Evolutionary conservation across 2,797 vertebrate genomes (phyloP).

Genomic region (Staurois parvus): DNA sequence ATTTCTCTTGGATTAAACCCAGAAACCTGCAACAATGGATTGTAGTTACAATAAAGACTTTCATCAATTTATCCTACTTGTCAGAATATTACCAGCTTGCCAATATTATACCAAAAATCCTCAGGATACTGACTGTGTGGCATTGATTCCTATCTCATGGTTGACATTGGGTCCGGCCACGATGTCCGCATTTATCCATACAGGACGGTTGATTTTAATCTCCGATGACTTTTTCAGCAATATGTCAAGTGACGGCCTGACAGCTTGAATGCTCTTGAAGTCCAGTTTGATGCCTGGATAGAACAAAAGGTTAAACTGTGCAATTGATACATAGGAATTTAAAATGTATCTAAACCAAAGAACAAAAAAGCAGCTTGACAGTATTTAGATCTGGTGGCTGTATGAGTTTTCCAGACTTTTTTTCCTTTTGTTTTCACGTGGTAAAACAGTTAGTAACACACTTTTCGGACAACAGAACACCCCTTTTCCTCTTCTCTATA

Average conservation of each 20-base stretch:
- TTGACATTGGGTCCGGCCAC: constrained; percentile 81
- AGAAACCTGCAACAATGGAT: constrained; percentile 76
- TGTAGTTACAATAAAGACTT: neutral
- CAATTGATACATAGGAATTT: neutral
- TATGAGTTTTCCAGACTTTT: too few species aligned
- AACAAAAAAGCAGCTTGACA: neutral
- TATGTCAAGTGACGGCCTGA: constrained; percentile 76
- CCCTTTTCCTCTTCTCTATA: too few species aligned
- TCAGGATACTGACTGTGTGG: constrained; percentile 73
- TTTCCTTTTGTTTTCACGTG: too few species aligned
- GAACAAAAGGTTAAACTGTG: neutral
- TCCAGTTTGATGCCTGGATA: constrained; percentile 84
- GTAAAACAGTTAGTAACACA: too few species aligned
- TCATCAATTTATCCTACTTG: neutral
- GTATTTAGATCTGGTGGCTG: too few species aligned
- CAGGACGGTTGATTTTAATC: constrained; percentile 72
- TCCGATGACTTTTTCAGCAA: constrained; percentile 70
- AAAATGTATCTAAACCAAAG: neutral
- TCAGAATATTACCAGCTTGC: neutral
- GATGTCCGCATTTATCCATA: constrained; percentile 83
- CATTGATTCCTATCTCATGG: constrained; percentile 73
- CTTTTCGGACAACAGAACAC: too few species aligned
- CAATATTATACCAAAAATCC: neutral
- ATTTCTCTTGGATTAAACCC: constrained; percentile 78
- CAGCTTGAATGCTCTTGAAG: constrained; percentile 78